Conservation (phyloP, 2,113 vertebrate species). For the Hydropotes inermis region DNA sequence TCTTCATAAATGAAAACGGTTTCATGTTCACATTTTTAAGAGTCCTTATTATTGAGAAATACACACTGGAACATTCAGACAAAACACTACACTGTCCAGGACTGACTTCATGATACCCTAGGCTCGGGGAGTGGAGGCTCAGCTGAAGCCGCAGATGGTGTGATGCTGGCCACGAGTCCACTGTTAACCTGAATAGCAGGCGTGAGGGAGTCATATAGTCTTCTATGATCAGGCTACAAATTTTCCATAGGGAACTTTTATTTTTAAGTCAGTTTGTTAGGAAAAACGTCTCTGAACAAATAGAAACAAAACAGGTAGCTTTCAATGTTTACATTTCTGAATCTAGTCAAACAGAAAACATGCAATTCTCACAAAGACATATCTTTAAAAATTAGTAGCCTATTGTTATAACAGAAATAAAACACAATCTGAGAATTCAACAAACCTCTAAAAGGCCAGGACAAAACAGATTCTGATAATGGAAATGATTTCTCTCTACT, state of each 20-base stretch:
- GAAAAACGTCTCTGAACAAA: not conserved
- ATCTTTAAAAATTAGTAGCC: not conserved
- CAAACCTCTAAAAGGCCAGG: not conserved
- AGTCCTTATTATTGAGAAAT: not conserved
- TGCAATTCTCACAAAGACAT: not conserved
- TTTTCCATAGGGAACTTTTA: not conserved
- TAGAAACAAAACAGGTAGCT: not conserved
- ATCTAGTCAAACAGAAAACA: not conserved
- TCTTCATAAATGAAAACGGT: not conserved
- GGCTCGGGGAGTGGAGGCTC: not conserved
- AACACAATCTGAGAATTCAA: not conserved
- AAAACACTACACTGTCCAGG: not conserved
- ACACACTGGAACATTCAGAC: not conserved
- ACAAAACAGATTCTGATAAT: not conserved
- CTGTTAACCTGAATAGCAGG: not conserved
- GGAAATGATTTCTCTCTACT: not conserved
- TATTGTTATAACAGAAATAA: not conserved
- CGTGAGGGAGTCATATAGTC: not conserved
- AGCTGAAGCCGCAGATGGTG: fast-evolving
- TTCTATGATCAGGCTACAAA: not conserved
- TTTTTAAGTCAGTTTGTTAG: not conserved
- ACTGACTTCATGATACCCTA: not conserved
- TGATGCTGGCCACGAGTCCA: fast-evolving
- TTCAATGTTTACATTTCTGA: not conserved
- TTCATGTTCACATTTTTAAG: not conserved